Base-by-base conservation (phyloP, 2,113 vertebrate genomes). In the Solenodon paradoxus region DNA sequence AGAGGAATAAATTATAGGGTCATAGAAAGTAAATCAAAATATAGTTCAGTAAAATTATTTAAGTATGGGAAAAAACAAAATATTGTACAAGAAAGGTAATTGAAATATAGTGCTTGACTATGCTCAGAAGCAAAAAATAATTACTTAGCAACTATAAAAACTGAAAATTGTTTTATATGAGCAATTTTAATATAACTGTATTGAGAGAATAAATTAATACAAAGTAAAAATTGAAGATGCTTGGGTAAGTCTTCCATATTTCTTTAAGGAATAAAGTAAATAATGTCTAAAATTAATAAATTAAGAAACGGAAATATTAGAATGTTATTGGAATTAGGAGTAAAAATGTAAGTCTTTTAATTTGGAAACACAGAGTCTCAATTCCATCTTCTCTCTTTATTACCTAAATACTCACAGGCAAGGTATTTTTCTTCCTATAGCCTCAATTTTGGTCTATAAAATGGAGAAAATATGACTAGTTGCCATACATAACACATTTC, bases 81-180 rank as follows among this genome's bases (percentile, higher is more conserved):
- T 45, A 57, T 63, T 45, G 11, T 38, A 57, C n/a, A 42, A 7
- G 20, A 88, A 88, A 80, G 0, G 53, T 64, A 55, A 75, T 59
- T 95, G 53, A 84, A 87, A 90, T 72, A 90, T 8, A 75, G 32
- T 95, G 20, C 32, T 90, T 96, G 30, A 72, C 4, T 80, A 80
- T 64, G 47, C 4, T 88, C 40, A 28, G 3, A 47, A 66, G 4
- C 47, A 9, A 88, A 71, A 83, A 86, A 38, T 64, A 94, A 92
- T 94, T 77, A 68, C 16, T 59, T 77, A 77, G 28, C 0, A 68
- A 42, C n/a, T 32, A 40, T 35, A 74, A 86, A 78, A 13, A 68
- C 1, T 74, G 63, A 95, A 90, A 89, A 68, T 83, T 69, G n/a
- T 12, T 78, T 95, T 42, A 84, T 83, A 26, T 79, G n/a, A 93